Base-by-base conservation (phyloP, 2,113 vertebrate species). In the Rhegmatorhina hoffmannsi region DNA sequence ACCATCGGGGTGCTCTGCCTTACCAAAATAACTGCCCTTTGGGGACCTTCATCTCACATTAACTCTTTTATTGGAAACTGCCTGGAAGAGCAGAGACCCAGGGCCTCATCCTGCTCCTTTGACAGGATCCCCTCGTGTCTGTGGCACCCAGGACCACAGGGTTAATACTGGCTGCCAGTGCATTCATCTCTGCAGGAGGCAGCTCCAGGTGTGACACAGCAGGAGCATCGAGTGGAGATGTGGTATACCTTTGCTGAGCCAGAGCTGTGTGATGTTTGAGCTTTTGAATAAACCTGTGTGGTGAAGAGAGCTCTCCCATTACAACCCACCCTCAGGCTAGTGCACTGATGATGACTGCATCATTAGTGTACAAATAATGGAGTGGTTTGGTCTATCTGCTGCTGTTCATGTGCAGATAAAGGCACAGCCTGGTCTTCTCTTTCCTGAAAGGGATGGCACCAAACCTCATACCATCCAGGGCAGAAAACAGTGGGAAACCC, bases 21-120 rank as follows among this genome's bases (percentile, higher is more conserved):
- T 82, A 92, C 94, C 3, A 1, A 94, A 96, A 95, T 94, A 97
- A 84, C 85, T 96, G 92, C 53, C 94, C 92, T 95, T 75, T 84
- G 58, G 85, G 82, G 83, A 93, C 92, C 85, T 96, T 80, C 74
- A 86, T 64, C 55, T 92, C 9, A 0, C 9, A 1, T 96, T 85
- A 91, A 86, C 43, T 74, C 75, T 84, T 63, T 43, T 64, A 55
- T n/a, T 36, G 36, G 76, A 66, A 93, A 16, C 58, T 70, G 82
- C 59, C 75, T 70, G 82, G 20, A 6, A 34, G 72, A 76, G 58
- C 55, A 83, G 84, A 76, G 81, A 62, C 34, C 46, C 9, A 1
- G 9, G 38, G 21, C 50, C 29, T 69, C 1, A 0, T 83, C 43
- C 81, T 76, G 26, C 74, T 74, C 2, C 0, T 44, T 28, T 79